Base-by-base conservation (phyloP, 2,888 invertebrate genomes). In the Trachelus stipa region DNA sequence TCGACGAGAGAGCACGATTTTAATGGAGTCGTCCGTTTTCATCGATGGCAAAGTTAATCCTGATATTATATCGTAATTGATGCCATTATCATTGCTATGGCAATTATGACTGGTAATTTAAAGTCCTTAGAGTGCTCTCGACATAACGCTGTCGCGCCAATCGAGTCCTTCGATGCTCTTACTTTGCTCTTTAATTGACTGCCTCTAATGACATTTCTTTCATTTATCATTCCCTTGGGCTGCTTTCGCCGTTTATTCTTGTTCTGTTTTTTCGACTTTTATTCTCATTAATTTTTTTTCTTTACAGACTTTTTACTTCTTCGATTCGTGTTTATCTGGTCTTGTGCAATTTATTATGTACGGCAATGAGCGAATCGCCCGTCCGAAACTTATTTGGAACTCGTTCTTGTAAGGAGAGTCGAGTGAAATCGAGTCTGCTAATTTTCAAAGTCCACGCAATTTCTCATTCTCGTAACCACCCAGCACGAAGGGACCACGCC, bases 31-130 rank as follows among this genome's bases (percentile, higher is more conserved):
- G 56, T 56, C 9, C 56, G 2, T 56, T 56, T 23, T 56, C 9
- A 56, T 23, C 56, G 56, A 56, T 23, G 23, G 56, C 9, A 56
- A 56, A 56, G 23, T 56, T 56, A 56, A 56, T 71, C 0, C 71
- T 6, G 30, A 15, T 73, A 76, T 76, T 76, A 73, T 31, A 73
- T 76, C 71, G 37, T 73, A 76, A 76, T 76, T 73, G 33, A 33
- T 71, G 40, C 73, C 37, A 12, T 73, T n/a, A 76, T 71, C 40
- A 73, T 76, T 73, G 73, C 35, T 40, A 11, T 23, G 73, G 31
- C 73, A 73, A 76, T 76, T 76, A 56, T 23, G 56, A 33, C 9
- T 23, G 56, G 9, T 56, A 56, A 56, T 56, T 56, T 23, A 56
- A 56, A 56, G 23, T 56, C 23, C 56, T 56, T 2, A 23, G 56